Conservation (phyloP, 2,113 vertebrate genomes). For the Macrotus californicus region DNA sequence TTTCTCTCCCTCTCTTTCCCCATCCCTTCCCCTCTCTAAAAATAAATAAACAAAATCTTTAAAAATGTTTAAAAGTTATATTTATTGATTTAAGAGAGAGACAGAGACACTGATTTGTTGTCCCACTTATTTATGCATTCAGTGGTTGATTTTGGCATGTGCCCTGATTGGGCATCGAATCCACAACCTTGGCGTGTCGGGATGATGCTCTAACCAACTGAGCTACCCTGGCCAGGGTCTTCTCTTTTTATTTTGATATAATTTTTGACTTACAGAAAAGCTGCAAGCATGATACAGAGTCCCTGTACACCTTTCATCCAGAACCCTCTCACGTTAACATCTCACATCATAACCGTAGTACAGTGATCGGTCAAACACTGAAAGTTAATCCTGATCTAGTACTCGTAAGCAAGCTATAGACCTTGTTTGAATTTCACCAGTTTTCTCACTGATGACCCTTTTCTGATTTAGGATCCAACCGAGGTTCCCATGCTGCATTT, state of each 20-base stretch:
- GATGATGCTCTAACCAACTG: too few species aligned
- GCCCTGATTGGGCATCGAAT: too few species aligned
- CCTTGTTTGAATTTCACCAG: not conserved
- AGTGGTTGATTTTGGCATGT: too few species aligned
- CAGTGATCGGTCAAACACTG: not conserved
- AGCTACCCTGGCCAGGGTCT: too few species aligned
- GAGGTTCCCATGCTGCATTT: not conserved
- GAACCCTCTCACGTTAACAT: not conserved
- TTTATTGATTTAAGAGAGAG: too few species aligned
- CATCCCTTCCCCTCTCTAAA: too few species aligned
- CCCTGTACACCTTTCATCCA: not conserved
- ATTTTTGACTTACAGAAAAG: not conserved
- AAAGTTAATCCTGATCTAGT: not conserved
- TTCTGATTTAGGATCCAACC: not conserved
- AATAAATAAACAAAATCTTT: too few species aligned
- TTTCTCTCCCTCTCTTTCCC: too few species aligned
- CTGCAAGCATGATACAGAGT: not conserved
- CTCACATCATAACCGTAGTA: not conserved
- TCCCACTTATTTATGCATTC: too few species aligned
- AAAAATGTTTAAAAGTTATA: too few species aligned
- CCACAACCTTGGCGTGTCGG: too few species aligned
- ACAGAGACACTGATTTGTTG: too few species aligned
- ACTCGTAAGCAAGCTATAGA: not conserved
- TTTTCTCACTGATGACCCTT: not conserved
- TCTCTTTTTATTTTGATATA: not conserved